Evolutionary conservation across 2,113 vertebrate species (phyloP).

Genomic region (Progne subis): DNA sequence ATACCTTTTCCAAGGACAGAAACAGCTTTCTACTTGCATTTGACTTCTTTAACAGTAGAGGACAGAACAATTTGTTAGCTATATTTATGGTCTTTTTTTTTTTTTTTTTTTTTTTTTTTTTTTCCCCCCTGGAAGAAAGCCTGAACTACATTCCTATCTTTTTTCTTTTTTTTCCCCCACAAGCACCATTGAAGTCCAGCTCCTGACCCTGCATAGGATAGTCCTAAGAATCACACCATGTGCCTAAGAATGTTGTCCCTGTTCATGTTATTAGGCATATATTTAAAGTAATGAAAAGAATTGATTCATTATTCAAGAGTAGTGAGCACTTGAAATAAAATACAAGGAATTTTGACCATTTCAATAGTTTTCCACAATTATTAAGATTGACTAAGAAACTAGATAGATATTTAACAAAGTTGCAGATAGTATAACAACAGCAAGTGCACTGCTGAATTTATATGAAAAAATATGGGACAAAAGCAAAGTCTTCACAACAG

Average conservation of each 20-base stretch:
- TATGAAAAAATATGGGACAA: not conserved
- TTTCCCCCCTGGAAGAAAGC: not conserved
- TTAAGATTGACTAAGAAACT: not conserved
- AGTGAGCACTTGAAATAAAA: not conserved
- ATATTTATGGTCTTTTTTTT: not conserved
- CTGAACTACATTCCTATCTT: not conserved
- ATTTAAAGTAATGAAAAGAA: not conserved
- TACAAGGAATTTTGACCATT: not conserved
- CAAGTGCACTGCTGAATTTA: not conserved
- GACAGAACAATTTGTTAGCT: not conserved
- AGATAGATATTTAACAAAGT: not conserved
- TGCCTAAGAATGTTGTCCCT: not conserved
- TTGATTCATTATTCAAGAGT: not conserved
- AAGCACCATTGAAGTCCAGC: not conserved
- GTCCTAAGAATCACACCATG: not conserved
- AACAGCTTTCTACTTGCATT: not conserved
- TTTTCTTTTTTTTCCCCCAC: too few species aligned
- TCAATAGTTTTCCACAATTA: not conserved
- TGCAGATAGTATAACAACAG: not conserved
- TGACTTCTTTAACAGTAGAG: not conserved
- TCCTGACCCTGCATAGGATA: not conserved
- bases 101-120: not conserved
- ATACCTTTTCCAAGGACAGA: not conserved
- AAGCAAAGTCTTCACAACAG: not conserved
- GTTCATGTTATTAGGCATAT: not conserved